phyloP scores from a whole-genome alignment of 30 jellyfish, hydroid and myxozoan genomes.

The Mastigias papua region DNA sequence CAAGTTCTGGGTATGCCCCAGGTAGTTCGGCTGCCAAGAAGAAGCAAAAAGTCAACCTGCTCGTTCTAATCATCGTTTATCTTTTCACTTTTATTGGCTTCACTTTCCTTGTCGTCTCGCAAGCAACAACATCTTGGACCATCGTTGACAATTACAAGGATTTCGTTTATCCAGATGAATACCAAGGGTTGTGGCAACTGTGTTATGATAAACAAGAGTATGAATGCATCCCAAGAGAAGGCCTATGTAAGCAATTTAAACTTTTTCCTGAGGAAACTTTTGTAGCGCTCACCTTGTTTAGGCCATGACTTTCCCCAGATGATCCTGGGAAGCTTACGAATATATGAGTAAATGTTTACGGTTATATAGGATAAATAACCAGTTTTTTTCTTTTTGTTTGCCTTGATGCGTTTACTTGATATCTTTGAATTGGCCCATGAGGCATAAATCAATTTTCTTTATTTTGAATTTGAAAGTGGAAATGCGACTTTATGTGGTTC shows the following conservation, averaged over 20 bases:
- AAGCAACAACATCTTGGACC: conserved; percentile 81
- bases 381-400: too few species aligned
- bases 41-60: conserved; percentile 36
- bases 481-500: too few species aligned
- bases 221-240: conserved; percentile 60
- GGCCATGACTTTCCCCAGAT: too few species aligned
- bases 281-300: too few species aligned
- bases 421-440: too few species aligned
- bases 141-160: conserved; percentile 73
- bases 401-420: too few species aligned
- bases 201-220: conserved; percentile 60
- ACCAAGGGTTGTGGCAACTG: conserved; percentile 78
- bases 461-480: too few species aligned
- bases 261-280: neutral
- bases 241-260: conserved; percentile 42
- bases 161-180: conserved; percentile 71
- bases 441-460: too few species aligned
- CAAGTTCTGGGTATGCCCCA: conserved; percentile 44
- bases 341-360: too few species aligned
- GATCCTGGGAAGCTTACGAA: too few species aligned
- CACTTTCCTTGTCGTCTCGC: conserved; percentile 76
- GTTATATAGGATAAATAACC: too few species aligned
- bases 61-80: conserved; percentile 47
- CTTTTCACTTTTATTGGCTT: conserved; percentile 69
- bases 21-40: conserved; percentile 5